phyloP scores from a whole-genome alignment of 1,140 invertebrate species.

The Penaeus chinensis region DNA sequence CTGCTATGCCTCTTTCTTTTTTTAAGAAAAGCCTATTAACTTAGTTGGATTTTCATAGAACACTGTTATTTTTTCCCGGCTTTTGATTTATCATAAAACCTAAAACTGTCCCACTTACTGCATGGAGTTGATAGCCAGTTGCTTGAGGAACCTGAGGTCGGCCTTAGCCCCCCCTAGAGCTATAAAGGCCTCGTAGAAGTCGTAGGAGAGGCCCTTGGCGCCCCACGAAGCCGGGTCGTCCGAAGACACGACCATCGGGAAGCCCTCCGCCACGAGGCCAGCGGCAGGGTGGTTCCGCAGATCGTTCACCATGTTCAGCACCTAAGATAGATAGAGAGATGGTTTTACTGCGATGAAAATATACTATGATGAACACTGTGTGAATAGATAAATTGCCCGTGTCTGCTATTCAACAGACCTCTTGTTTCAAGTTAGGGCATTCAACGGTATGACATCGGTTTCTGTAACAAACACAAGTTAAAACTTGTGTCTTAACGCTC shows the following conservation, averaged over 20 bases:
- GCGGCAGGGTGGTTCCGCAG: conserved; percentile 84
- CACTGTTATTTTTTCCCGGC: too few relatives aligned
- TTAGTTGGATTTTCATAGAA: too few relatives aligned
- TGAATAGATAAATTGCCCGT: conserved; percentile 15
- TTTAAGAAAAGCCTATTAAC: too few relatives aligned
- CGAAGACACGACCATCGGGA: conserved; percentile 76
- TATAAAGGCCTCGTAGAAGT: conserved; percentile 86
- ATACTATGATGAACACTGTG: too few relatives aligned
- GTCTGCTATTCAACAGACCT: conserved; percentile 40
- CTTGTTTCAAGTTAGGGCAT: too few relatives aligned
- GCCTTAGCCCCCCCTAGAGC: conserved; percentile 78
- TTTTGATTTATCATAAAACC: too few relatives aligned
- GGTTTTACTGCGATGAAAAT: not conserved
- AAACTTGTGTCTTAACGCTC: too few relatives aligned
- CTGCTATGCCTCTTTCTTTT: too few relatives aligned
- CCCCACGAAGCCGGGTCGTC: conserved; percentile 87
- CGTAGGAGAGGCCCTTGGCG: conserved; percentile 79
- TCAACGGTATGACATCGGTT: too few relatives aligned
- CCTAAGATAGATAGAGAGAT: conserved; percentile 71
- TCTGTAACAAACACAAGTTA: too few relatives aligned
- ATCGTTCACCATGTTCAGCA: conserved; percentile 81
- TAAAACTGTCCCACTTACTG: conserved; percentile 66
- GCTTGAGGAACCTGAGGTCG: conserved; percentile 81
- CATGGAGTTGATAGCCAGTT: conserved; percentile 83
- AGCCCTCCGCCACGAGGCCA: conserved; percentile 74